phyloP scores from a whole-genome alignment of 2,113 vertebrate genomes.

The Anser cygnoides region DNA sequence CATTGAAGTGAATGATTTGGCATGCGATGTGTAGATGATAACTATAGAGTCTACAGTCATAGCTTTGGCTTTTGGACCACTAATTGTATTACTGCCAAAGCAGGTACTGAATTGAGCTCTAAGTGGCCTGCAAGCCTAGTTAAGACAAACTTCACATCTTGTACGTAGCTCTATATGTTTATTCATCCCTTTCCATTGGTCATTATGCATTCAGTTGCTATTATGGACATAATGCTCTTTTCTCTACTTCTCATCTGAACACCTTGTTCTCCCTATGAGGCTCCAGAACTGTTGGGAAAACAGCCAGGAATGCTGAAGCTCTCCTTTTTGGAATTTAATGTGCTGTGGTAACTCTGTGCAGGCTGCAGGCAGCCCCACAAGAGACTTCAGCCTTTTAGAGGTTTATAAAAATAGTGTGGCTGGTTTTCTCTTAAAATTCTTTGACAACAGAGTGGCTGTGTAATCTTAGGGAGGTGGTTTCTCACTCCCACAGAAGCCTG shows the following conservation, averaged over 20 bases:
- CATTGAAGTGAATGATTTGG: background rate
- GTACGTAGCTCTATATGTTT: background rate
- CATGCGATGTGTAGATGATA: background rate
- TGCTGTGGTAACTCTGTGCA: background rate
- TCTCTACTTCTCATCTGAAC: conserved; percentile 19
- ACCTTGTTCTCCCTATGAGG: background rate
- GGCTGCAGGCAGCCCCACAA: background rate
- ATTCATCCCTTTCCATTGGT: background rate
- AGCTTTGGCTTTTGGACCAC: background rate
- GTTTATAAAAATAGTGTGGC: background rate
- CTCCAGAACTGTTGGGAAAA: background rate
- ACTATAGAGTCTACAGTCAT: background rate
- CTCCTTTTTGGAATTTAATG: conserved; percentile 4
- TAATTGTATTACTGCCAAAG: background rate
- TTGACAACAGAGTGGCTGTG: background rate
- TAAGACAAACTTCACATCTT: background rate
- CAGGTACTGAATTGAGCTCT: background rate
- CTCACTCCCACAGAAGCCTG: background rate
- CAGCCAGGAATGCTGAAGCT: background rate
- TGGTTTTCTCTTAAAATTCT: background rate
- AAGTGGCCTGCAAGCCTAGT: background rate
- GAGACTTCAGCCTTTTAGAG: background rate
- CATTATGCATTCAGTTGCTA: conserved; percentile 18
- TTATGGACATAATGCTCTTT: background rate
- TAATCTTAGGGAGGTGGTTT: background rate